Conservation (phyloP, 2,113 vertebrate species). For the Xenotilapia flavipinnis region DNA sequence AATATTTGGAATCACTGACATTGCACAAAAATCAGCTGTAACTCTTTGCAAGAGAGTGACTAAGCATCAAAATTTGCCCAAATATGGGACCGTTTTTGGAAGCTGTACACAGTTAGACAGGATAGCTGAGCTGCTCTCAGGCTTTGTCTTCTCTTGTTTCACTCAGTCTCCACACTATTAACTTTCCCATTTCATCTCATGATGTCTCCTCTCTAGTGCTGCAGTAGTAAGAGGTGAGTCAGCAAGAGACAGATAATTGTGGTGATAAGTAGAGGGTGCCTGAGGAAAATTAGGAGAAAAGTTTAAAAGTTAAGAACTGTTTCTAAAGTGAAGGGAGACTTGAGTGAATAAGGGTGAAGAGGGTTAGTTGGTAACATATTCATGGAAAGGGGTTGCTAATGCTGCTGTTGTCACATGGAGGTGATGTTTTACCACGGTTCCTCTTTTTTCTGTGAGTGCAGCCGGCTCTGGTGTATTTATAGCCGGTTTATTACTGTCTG, state of each 20-base stretch:
- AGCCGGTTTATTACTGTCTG: conserved; percentile 3
- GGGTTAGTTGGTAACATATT: neutral
- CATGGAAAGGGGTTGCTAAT: neutral
- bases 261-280: conserved; percentile 16
- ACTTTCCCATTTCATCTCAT: neutral
- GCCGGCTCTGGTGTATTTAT: neutral
- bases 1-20: neutral
- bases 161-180: conserved; percentile 2
- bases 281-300: neutral
- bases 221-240: conserved; percentile 36
- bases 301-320: neutral
- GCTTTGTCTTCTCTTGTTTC: neutral
- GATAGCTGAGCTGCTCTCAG: neutral
- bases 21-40: neutral
- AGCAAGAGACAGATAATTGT: conserved; percentile 40
- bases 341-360: neutral
- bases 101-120: neutral
- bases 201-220: neutral
- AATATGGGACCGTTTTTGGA: neutral
- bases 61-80: neutral
- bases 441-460: neutral
- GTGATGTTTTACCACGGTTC: conserved; percentile 1
- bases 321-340: neutral
- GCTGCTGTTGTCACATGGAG: conserved; percentile 15
- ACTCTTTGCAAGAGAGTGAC: neutral